Base-by-base conservation (phyloP, 2,888 invertebrate species). In the Congeria kusceri region DNA sequence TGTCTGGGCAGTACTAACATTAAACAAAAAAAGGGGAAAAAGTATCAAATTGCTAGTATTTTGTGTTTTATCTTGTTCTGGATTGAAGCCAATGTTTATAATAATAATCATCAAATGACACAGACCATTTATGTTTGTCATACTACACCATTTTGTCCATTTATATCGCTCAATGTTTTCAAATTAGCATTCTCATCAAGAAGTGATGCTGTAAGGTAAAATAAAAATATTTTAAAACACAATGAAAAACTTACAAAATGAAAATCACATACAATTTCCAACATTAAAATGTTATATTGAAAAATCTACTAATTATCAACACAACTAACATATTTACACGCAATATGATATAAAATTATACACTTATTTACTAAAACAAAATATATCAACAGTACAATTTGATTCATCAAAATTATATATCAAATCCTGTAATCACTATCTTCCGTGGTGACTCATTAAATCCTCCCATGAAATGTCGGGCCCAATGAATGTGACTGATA, bases 41-140 rank as follows among this genome's bases (percentile, higher is more conserved):
- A 53, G n/a, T n/a, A 11, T 1, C 4, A 25, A 53, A 13, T 23
- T 53, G 53, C 53, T 1, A 39, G 11, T 39, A 15, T 53, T 53
- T 20, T 25, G 11, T 39, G 39, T 53, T 53, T 20, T 25, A 18
- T 23, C 20, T 53, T 5, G 13, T 53, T 25, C 7, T 13, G 53
- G 53, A 53, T 23, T 53, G 53, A 23, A 53, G 11, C 39, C 39
- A 53, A 53, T 53, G 13, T 9, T 61, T 28, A 46, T 2, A 2
- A 29, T 25, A 59, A 49, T 44, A 44, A n/a, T 28, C 20, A 72
- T 29, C 72, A 80, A 79, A 44, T 80, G 80, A 85, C 79, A 85
- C 85, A 71, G 85, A 85, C 85, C 85, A 85, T 85, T 77, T 75
- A 29, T 62, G 56, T 53, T 61, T 72, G 77, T 69, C 68, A 85